Base-by-base conservation (phyloP, 2,797 vertebrate species). In the Poeciliopsis turneri region DNA sequence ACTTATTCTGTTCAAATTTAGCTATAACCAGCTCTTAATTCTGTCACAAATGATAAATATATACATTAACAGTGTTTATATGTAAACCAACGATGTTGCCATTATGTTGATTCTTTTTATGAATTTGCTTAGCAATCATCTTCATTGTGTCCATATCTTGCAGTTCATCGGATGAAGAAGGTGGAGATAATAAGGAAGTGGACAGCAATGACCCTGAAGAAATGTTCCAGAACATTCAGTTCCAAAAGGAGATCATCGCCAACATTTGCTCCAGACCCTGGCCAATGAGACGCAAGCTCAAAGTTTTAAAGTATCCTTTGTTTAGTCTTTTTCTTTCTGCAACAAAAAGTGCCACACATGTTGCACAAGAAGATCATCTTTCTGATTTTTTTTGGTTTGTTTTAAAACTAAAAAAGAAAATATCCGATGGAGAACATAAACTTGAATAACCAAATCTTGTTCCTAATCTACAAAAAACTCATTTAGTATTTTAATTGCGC, bases 151-250 rank as follows among this genome's bases (percentile, higher is more conserved):
- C 75, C 10, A 77, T 23, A 0, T 66, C 18, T 55, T 78, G 47
- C 87, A 99, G 98, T 89, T 96, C 94, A 81, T 97, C 97, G 0
- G 97, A 98, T 0, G 93, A 94, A 30, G 97, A 97, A 2, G 96
- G 97, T 43, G 94, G 92, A 36, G 93, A 93, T 1, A 96, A 96
- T 45, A 97, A 96, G 72, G 92, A 95, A 4, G 94, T 94, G 74
- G 97, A 98, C 79, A 97, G 95, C 91, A 97, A 95, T 1, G 97
- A 99, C 85, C 98, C 98, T 0, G 98, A 99, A 88, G 97, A 97
- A 80, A 96, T 99, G 93, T 99, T 99, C 84, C 98, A 99, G 95
- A 99, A 97, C 86, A 98, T 99, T 87, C 98, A 99, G 94, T 95
- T 97, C 86, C 98, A 99, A 94, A 99, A 99, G 84, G 98, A 99